phyloP scores from a whole-genome alignment of 2,113 vertebrate species.

The Ammodytes marinus region DNA sequence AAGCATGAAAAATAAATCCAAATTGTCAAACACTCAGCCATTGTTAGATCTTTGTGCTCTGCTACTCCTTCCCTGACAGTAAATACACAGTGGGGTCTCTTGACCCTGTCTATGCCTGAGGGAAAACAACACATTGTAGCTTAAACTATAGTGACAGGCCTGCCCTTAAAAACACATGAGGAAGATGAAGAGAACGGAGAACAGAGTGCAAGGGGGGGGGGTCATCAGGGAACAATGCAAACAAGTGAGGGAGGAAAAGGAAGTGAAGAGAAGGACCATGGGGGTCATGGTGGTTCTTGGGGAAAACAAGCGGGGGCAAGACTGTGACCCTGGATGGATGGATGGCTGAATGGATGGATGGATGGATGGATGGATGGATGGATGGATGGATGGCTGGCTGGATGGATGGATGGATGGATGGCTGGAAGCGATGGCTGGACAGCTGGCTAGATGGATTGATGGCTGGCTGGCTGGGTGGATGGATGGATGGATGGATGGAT shows the following conservation, averaged over 20 bases:
- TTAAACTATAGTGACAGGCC: conserved; percentile 79
- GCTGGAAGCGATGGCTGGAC: too few relatives aligned
- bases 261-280: conserved; percentile 32
- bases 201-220: neutral
- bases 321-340: conserved; percentile 14
- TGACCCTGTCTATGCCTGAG: conserved; percentile 70
- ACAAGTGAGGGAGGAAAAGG: conserved; percentile 36
- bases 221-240: conserved; percentile 47
- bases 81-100: conserved; percentile 74
- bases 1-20: conserved; percentile 7
- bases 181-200: conserved; percentile 57
- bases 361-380: conserved; percentile 15
- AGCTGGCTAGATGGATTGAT: too few relatives aligned
- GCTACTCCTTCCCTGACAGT: conserved; percentile 56
- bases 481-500: too few relatives aligned
- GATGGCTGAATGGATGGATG: conserved; percentile 26
- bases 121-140: conserved; percentile 70
- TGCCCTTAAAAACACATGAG: conserved; percentile 76
- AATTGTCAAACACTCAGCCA: conserved; percentile 34
- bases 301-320: conserved; percentile 25
- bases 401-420: neutral
- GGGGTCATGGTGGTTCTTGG: conserved; percentile 9
- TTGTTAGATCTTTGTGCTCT: conserved; percentile 40
- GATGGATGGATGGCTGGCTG: conserved; percentile 29
- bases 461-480: too few relatives aligned